Evolutionary conservation across 2,797 vertebrate species (phyloP).

Genomic region (Catamblyrhynchus diadema): DNA sequence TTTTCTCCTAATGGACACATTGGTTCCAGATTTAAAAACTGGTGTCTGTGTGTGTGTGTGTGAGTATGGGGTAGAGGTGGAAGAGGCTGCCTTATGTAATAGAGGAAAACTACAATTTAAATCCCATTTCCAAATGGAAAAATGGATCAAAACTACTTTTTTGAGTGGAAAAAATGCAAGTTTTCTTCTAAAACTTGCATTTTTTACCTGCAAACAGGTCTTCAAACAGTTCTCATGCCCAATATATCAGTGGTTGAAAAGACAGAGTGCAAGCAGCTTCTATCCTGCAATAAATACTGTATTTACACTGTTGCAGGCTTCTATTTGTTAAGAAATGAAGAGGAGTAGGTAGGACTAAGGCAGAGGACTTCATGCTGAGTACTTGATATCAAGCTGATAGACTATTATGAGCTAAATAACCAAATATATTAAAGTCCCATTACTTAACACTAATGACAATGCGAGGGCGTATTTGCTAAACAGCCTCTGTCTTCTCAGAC

Average conservation of each 20-base stretch:
- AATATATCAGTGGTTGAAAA: not conserved
- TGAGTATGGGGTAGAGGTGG: accelerated
- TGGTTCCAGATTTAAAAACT: not conserved
- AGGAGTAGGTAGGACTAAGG: not conserved
- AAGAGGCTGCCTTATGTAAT: not conserved
- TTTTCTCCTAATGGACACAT: not conserved
- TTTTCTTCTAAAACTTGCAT: not conserved
- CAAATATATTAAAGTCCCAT: slow-evolving; percentile 65
- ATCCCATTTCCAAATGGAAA: not conserved
- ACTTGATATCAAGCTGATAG: slow-evolving; percentile 53
- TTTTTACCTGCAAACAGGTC: not conserved
- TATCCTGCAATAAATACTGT: not conserved
- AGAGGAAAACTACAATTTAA: not conserved
- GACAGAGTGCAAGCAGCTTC: not conserved
- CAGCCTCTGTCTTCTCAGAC: slow-evolving; percentile 52
- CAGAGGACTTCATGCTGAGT: slow-evolving; percentile 24
- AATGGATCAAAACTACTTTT: not conserved
- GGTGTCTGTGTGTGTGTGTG: accelerated
- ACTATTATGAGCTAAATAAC: slow-evolving; percentile 59
- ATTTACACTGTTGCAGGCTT: not conserved
- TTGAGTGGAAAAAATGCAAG: not conserved
- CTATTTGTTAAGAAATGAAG: not conserved
- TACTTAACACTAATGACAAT: slow-evolving; percentile 62
- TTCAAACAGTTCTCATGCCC: not conserved
- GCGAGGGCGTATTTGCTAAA: slow-evolving; percentile 26